Evolutionary conservation across 2,797 vertebrate genomes (phyloP), one percentile per base, ranked within the genome.

Genomic region (Eulemur albifrons): DNA sequence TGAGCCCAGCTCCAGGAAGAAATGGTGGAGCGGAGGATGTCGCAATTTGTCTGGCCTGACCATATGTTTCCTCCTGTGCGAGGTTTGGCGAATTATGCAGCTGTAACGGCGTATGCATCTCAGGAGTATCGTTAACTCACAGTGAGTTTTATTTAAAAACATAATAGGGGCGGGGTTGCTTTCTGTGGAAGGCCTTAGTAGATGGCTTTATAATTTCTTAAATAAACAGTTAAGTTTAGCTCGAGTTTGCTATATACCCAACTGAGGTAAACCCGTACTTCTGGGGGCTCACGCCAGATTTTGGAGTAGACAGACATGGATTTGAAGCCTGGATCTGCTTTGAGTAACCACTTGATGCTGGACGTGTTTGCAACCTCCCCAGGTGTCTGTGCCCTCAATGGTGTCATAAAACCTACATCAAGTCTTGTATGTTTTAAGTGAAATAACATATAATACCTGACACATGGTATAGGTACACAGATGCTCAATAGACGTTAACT

Each of bases 1-100:
- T 21, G 43, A 21, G 76, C 50, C 21, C 38, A 12, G 93, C n/a
- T 70, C 95, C 70, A 25, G 90, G 90, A 95, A 91, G 96, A 96
- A 61, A 81, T 69, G 30, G 70, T 90, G 94, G 63, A 67, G 85
- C 12, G 4, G 43, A 52, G 61, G 11, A 9, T 88, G 2, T 54
- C 21, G 1, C 0, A 32, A 40, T 65, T 96, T 88, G 6, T 97
- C 97, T 97, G 97, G 82, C 30, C 27, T 3, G 7, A 38, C 32
- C 91, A 45, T 88, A 30, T 35, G 69, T 35, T 96, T 95, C 87
- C 92, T 94, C 54, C 54, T 40, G 25, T 32, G 8, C 3, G 27
- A 18, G 50, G 75, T 14, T 69, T 27, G 87, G 63, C 73, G 67
- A 32, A 73, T 93, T 67, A n/a, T 25, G 81, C 79, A 65, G 0